Evolutionary conservation across 2,113 vertebrate genomes (phyloP).

Genomic region (Brachypodius melanocephalos): DNA sequence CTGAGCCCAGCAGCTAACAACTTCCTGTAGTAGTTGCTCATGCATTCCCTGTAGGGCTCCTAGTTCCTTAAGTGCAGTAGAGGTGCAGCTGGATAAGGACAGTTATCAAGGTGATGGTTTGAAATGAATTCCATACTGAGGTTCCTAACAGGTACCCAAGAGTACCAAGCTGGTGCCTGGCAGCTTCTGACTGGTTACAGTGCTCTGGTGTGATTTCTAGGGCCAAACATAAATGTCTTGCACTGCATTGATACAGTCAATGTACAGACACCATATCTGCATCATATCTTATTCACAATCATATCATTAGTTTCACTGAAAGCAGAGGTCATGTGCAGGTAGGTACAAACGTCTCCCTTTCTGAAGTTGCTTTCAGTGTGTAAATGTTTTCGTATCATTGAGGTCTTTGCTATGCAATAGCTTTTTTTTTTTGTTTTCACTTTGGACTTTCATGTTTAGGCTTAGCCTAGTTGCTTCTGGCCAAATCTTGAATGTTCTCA

Average conservation of each 20-base stretch:
- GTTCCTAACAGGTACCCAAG: neutral
- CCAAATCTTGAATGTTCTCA: neutral
- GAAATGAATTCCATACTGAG: neutral
- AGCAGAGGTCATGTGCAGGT: neutral
- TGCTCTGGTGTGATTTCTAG: neutral
- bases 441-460: neutral
- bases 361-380: neutral
- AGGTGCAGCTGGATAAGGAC: neutral
- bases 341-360: neutral
- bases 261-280: neutral
- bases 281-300: neutral
- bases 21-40: neutral
- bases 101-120: neutral
- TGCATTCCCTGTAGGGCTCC: neutral
- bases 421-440: neutral
- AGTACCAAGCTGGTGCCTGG: neutral
- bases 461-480: neutral
- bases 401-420: neutral
- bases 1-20: conserved; percentile 16
- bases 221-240: neutral
- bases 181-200: neutral
- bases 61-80: neutral
- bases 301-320: neutral
- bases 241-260: neutral
- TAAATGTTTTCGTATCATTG: neutral